Base-by-base conservation (phyloP, 2,797 vertebrate species). In the Sciaenops ocellatus region DNA sequence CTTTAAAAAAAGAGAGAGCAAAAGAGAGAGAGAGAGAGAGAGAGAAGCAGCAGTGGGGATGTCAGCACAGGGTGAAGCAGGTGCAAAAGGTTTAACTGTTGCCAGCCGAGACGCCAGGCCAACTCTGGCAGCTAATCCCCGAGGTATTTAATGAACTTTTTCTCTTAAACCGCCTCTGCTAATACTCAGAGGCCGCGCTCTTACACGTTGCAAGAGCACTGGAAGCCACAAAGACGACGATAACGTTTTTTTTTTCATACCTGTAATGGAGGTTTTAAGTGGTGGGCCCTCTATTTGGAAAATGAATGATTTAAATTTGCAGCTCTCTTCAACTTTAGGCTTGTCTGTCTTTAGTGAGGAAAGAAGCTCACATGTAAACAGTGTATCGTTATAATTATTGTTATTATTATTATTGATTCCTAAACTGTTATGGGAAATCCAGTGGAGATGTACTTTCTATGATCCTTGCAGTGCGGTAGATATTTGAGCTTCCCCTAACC, bases 141-240 rank as follows among this genome's bases (percentile, higher is more conserved):
- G 83, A 92, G 90, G 92, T 93, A 88, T 93, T 94, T 95, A 94
- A 92, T 93, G 90, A 94, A 95, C 89, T 93, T 93, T 90, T 89
- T 89, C 89, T 91, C 85, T 90, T 88, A 84, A 88, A 88, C 69
- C 79, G 72, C 87, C 83, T 88, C 69, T 20, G 79, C 87, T 93
- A 90, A 93, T 89, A 86, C 91, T 87, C 87, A 38, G 52, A 69
- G 79, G 87, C 83, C 52, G 42, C 41, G 82, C 80, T 83, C 85
- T 60, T 76, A 66, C 82, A 82, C 55, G 80, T 82, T 80, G 80
- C 67, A 3, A 61, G 48, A 86, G 85, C 76, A 62, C 74, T 72
- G 77, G 22, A 72, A 74, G 75, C 83, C 80, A 78, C 68, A 11
- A 74, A 82, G 77, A 78, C 16, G 18, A 24, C 42, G 62, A 82